phyloP scores from a whole-genome alignment of 2,888 invertebrate species.

The Melipona bicolor region DNA sequence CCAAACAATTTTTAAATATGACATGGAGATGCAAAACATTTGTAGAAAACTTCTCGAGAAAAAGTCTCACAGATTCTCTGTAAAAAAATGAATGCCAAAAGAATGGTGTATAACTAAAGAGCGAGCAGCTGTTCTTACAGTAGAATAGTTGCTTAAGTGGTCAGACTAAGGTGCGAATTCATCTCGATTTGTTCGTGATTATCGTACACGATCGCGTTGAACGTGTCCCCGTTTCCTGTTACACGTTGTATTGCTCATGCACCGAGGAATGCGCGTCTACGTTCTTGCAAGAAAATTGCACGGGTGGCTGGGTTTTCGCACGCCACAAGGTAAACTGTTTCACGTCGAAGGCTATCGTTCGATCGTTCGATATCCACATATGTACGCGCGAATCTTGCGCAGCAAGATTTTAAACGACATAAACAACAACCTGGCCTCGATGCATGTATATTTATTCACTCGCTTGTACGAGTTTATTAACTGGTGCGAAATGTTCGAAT shows the following conservation, averaged over 20 bases:
- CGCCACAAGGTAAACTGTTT: conserved; percentile 55
- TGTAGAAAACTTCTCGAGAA: background rate
- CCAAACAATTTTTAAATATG: background rate
- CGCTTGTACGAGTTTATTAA: too few species aligned
- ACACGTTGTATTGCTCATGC: conserved; percentile 36
- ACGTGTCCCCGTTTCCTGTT: background rate
- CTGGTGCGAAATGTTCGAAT: too few species aligned
- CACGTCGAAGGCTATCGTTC: conserved; percentile 38
- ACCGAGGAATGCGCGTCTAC: conserved; percentile 53
- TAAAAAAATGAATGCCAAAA: background rate
- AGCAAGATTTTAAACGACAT: background rate
- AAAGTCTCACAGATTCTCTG: background rate
- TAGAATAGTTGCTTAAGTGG: too few species aligned
- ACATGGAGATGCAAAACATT: background rate
- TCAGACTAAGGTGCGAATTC: background rate
- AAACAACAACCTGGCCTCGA: background rate
- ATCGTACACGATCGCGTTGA: background rate
- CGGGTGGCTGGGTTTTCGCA: conserved; percentile 67
- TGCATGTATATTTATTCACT: too few species aligned
- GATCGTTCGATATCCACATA: conserved; percentile 5
- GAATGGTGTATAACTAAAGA: background rate
- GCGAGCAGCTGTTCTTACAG: background rate
- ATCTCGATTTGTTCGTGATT: conserved; percentile 6
- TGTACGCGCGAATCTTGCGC: conserved; percentile 12
- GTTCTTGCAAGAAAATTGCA: conserved; percentile 57